Conservation (phyloP, 2,113 vertebrate genomes). For the Periophthalmus modestus region DNA sequence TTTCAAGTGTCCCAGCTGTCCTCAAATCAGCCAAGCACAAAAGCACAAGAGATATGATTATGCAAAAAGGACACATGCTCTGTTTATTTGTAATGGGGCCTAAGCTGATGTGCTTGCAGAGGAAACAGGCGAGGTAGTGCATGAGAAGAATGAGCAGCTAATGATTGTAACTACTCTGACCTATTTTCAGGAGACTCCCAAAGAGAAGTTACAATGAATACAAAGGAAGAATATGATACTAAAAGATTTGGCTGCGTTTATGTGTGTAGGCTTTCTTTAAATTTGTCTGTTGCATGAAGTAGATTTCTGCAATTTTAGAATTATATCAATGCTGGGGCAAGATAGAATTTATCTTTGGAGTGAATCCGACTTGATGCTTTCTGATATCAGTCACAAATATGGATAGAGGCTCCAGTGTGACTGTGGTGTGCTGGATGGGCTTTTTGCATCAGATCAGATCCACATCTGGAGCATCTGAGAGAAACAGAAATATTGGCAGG, state of each 20-base stretch:
- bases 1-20: constrained; percentile 36
- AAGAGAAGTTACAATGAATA: background rate
- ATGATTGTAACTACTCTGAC: constrained; percentile 23
- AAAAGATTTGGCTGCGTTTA: background rate
- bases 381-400: background rate
- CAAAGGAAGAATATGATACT: background rate
- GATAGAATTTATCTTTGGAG: background rate
- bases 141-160: constrained; percentile 12
- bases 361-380: background rate
- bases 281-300: background rate
- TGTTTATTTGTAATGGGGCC: background rate
- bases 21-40: constrained; percentile 43
- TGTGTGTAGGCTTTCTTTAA: background rate
- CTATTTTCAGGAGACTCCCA: constrained; percentile 4
- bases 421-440: background rate
- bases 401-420: background rate
- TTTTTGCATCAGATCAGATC: background rate
- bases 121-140: constrained; percentile 20
- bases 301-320: background rate
- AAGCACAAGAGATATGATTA: constrained; percentile 14
- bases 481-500: background rate
- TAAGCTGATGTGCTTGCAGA: background rate
- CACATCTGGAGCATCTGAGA: background rate
- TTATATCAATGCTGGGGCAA: background rate
- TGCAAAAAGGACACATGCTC: background rate